These are phyloP conservation scores for Polydrusus pterygomalis DNA, from an alignment of 2,888 invertebrate species.

Conservation along the genomic window DNA sequence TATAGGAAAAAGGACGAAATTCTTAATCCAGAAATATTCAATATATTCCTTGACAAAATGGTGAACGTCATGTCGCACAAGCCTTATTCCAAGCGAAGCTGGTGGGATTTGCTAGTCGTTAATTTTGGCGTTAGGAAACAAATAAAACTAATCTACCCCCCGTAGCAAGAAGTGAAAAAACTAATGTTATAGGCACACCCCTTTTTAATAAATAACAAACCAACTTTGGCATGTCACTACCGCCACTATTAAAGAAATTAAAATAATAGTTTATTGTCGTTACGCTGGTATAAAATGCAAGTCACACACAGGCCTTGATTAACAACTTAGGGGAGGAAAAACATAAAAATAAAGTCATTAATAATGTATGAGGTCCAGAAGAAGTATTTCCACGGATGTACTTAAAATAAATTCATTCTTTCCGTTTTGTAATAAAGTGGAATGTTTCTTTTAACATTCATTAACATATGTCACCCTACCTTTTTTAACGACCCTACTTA, in stretches of 20 bases:
- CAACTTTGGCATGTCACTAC: background rate
- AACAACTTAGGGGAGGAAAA: slow-evolving; percentile 8
- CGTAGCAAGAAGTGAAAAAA: no score
- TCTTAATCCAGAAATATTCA: no score
- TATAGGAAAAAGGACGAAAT: no score
- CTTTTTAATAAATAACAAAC: background rate
- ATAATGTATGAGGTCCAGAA: slow-evolving; percentile 40
- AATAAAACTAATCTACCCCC: no score
- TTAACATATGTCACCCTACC: slow-evolving; percentile 39
- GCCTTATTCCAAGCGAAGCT: no score
- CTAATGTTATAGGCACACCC: background rate
- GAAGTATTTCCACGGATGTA: slow-evolving; percentile 37
- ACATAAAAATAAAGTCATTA: slow-evolving; percentile 33
- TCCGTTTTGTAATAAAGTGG: slow-evolving; percentile 45
- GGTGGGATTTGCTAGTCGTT: no score
- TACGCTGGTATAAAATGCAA: background rate
- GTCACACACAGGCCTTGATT: slow-evolving; percentile 4
- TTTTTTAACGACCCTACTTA: slow-evolving; percentile 9
- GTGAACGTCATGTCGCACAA: no score
- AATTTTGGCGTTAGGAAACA: no score
- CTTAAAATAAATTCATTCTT: slow-evolving; percentile 43
- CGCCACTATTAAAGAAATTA: background rate
- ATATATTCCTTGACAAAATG: no score
- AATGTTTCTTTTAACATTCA: slow-evolving; percentile 38
- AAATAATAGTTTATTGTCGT: background rate